Evolutionary conservation across 2,113 vertebrate genomes (phyloP), one percentile per base, ranked within the genome.

Genomic region (Pavo muticus): DNA sequence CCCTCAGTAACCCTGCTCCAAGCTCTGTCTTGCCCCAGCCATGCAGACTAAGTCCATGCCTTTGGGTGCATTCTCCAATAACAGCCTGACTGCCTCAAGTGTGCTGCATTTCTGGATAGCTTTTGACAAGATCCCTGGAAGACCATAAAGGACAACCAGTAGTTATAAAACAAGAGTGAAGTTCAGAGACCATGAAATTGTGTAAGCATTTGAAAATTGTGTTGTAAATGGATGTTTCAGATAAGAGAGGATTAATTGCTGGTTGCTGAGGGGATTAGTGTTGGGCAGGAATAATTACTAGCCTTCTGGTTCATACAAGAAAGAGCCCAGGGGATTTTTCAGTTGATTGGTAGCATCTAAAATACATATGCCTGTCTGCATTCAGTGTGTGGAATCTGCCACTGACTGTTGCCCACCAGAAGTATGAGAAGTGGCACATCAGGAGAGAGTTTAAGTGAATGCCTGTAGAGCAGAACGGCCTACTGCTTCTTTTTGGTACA

Each of bases 181-280:
- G 88, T 91, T 95, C 86, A 88, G 90, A 95, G 80, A 94, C 94
- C 94, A 84, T 95, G 90, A 95, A 95, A 97, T 91, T 90, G 90
- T 88, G 76, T 88, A 95, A 94, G 85, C 83, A 75, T 37, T 92
- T 72, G 88, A 93, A 96, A 93, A 90, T 88, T 78, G 70, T 88
- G 52, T 95, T 93, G 80, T 88, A 94, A 93, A 94, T 95, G 73
- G 83, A 72, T 95, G 88, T 95, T 97, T 92, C 88, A 91, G 95
- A 97, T 88, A 70, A 92, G 83, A 90, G 86, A 96, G 91, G 95
- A 94, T 91, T 96, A 95, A 95, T 95, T 88, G 79, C 91, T 88
- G 70, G 67, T 93, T 95, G 80, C 84, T 81, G 61, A 27, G 67
- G 86, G 90, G 92, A 93, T 96, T 96, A 95, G 61, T 88, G 88